A percentile compares a stretch with the other conserved stretches of the same genome.
These are phyloP conservation scores for Lycaena phlaeas DNA, from an alignment of 2,888 invertebrate genomes.

Conservation along the genomic window DNA sequence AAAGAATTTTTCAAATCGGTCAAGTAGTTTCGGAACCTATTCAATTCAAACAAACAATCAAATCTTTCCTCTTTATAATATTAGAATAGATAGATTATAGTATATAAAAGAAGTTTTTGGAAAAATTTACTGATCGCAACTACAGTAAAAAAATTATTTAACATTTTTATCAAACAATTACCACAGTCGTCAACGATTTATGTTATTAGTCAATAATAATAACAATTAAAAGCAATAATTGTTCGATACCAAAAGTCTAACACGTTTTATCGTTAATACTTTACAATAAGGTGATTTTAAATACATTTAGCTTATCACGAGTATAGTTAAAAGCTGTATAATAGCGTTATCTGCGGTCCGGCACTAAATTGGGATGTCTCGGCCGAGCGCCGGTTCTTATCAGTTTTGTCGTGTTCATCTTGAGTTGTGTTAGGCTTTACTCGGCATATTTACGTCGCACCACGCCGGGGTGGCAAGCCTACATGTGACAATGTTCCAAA, in stretches of 20 bases:
- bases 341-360: constrained; percentile 67
- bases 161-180: too few species aligned
- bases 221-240: background rate
- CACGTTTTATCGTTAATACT: constrained; percentile 30
- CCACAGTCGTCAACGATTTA: too few species aligned
- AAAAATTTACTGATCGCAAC: too few species aligned
- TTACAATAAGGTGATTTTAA: constrained; percentile 55
- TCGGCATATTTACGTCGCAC: constrained; percentile 58
- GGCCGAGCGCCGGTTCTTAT: constrained; percentile 56
- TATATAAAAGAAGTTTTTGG: too few species aligned
- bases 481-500: constrained; percentile 55
- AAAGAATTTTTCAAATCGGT: too few species aligned
- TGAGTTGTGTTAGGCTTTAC: constrained; percentile 73
- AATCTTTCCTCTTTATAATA: too few species aligned
- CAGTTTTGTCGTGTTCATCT: constrained; percentile 70
- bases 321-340: constrained; percentile 73
- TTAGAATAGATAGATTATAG: too few species aligned
- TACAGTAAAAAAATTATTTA: too few species aligned
- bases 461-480: constrained; percentile 47
- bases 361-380: constrained; percentile 73
- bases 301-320: constrained; percentile 67
- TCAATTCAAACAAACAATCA: too few species aligned
- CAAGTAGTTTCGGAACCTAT: too few species aligned
- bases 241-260: constrained; percentile 22
- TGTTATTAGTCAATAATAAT: too few species aligned